phyloP scores from a whole-genome alignment of 2,888 invertebrate genomes.

The Eilema depressum region DNA sequence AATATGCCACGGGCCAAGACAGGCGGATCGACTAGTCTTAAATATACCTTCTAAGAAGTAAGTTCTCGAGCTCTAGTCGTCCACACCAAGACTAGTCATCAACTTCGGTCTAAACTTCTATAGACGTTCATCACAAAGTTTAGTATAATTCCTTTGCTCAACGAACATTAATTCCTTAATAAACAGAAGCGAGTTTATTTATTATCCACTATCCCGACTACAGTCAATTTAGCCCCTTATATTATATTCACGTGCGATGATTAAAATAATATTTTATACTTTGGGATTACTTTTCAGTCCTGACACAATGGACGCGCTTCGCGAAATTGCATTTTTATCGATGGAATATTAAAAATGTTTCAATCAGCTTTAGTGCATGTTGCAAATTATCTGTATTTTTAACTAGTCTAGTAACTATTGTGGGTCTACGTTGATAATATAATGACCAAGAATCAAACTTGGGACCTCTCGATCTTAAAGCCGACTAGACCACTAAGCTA shows the following conservation, averaged over 20 bases:
- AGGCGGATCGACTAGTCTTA: too few relatives aligned
- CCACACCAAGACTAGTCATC: neutral
- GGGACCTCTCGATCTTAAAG: too few relatives aligned
- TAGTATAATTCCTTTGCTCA: neutral
- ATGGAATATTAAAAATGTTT: conserved; percentile 39
- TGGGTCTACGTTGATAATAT: too few relatives aligned
- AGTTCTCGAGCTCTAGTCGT: too few relatives aligned
- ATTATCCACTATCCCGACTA: neutral
- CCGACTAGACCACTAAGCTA: too few relatives aligned
- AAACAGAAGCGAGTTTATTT: conserved; percentile 5
- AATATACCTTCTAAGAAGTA: too few relatives aligned
- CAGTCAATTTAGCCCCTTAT: conserved; percentile 19
- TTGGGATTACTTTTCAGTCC: conserved; percentile 31
- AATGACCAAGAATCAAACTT: too few relatives aligned
- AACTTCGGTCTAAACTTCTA: neutral
- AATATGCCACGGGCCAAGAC: too few relatives aligned
- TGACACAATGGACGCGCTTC: conserved; percentile 14
- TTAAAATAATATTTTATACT: conserved; percentile 39
- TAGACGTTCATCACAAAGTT: neutral
- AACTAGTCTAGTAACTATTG: too few relatives aligned
- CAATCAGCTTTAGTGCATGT: conserved; percentile 32
- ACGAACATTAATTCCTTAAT: neutral
- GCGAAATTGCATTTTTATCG: conserved; percentile 42
- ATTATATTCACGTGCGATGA: conserved; percentile 22
- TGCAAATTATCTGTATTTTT: conserved; percentile 8